Conservation (phyloP, 2,113 vertebrate genomes). For the Spea bombifrons region DNA sequence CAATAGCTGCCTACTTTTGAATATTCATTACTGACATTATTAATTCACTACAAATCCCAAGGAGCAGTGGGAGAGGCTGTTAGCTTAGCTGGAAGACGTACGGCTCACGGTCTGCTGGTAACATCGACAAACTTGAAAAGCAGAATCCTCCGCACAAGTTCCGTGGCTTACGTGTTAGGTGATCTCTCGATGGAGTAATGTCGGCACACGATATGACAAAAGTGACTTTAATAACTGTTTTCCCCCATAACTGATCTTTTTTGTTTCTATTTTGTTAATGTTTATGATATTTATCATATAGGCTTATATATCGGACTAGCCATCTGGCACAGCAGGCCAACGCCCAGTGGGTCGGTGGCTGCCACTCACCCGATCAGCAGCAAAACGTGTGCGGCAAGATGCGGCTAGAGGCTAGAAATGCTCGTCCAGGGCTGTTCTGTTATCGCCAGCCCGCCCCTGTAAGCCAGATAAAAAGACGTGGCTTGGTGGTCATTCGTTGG, state of each 20-base stretch:
- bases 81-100: slow-evolving; percentile 75
- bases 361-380: no score
- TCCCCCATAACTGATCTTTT: slow-evolving; percentile 57
- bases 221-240: slow-evolving; percentile 57
- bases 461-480: no score
- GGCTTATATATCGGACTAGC: no score
- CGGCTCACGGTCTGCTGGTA: slow-evolving; percentile 67
- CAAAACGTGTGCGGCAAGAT: no score
- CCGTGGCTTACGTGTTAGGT: background rate
- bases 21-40: slow-evolving; percentile 83
- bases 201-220: slow-evolving; percentile 38
- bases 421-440: no score
- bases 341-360: no score
- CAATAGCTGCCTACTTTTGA: slow-evolving; percentile 84
- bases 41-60: slow-evolving; percentile 81
- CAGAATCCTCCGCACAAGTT: slow-evolving; percentile 23
- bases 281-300: no score
- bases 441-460: no score
- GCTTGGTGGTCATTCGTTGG: no score
- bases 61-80: slow-evolving; percentile 70
- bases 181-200: background rate
- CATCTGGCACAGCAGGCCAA: no score
- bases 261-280: no score
- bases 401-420: no score
- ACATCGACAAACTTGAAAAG: slow-evolving; percentile 65